Evolutionary conservation across 2,113 vertebrate genomes (phyloP).

Genomic region (Orientallactaga bullata): DNA sequence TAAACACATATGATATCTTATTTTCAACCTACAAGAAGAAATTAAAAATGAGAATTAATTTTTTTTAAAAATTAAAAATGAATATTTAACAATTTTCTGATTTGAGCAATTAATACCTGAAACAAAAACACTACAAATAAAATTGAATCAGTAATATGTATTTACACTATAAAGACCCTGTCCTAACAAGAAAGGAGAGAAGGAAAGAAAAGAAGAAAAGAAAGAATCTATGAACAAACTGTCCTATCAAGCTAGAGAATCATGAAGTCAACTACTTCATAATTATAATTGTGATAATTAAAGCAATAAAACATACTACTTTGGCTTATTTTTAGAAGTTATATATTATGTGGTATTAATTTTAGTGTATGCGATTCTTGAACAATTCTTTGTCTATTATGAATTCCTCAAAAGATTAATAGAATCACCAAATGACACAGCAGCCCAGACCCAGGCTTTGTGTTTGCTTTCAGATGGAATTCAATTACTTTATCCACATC

Average conservation of each 20-base stretch:
- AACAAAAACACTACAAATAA: background rate
- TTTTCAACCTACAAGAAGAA: background rate
- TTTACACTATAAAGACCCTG: background rate
- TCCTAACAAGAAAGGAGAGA: background rate
- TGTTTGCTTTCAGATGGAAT: background rate
- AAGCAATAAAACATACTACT: rapidly evolving
- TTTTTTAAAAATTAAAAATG: no score
- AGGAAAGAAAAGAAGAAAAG: background rate
- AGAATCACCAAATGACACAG: rapidly evolving
- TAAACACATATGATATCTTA: background rate
- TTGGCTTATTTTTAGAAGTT: background rate
- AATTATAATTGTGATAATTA: no score
- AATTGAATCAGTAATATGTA: background rate
- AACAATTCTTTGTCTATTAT: background rate
- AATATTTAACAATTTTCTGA: background rate
- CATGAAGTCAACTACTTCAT: background rate
- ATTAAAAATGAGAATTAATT: background rate
- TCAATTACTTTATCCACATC: rapidly evolving
- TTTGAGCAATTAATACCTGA: background rate
- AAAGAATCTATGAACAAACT: background rate
- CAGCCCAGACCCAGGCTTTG: rapidly evolving
- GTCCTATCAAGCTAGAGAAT: background rate
- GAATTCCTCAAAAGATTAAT: background rate
- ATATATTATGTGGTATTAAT: background rate
- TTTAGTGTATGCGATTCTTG: background rate